These are phyloP conservation scores for Umimayanthus chanpuru DNA, from an alignment of 92 coral and sea anemone genomes.

Conservation along the genomic window DNA sequence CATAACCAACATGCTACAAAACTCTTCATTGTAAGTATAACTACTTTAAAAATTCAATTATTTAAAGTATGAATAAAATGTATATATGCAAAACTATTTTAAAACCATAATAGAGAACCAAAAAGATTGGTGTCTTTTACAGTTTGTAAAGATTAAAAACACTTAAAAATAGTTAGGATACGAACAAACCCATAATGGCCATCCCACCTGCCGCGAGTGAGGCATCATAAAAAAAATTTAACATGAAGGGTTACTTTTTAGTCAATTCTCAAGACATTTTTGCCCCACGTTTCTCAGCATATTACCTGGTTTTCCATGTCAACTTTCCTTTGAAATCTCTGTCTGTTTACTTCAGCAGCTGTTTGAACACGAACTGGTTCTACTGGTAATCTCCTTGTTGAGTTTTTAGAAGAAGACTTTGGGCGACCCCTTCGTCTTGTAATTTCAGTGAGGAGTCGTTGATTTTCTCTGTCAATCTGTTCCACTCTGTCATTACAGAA, in stretches of 20 bases:
- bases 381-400: conserved; percentile 51
- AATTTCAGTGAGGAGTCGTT: conserved; percentile 83
- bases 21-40: background rate
- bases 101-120: too few species aligned
- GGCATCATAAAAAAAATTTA: background rate
- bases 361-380: conserved; percentile 91
- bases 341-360: conserved; percentile 91
- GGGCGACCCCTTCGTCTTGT: conserved; percentile 67
- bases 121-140: background rate
- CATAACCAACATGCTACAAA: background rate
- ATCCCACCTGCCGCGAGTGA: background rate
- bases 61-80: too few species aligned
- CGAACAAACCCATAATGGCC: background rate
- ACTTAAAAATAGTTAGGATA: background rate
- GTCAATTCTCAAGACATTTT: background rate
- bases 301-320: conserved; percentile 93
- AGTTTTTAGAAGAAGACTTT: conserved; percentile 56
- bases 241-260: background rate
- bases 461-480: conserved; percentile 94
- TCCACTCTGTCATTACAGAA: conserved; percentile 81
- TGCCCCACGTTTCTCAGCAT: background rate
- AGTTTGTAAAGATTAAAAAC: background rate
- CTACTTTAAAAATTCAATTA: background rate
- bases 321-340: conserved; percentile 85
- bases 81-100: background rate